phyloP scores from a whole-genome alignment of 2,113 vertebrate genomes.

The Albula goreensis region DNA sequence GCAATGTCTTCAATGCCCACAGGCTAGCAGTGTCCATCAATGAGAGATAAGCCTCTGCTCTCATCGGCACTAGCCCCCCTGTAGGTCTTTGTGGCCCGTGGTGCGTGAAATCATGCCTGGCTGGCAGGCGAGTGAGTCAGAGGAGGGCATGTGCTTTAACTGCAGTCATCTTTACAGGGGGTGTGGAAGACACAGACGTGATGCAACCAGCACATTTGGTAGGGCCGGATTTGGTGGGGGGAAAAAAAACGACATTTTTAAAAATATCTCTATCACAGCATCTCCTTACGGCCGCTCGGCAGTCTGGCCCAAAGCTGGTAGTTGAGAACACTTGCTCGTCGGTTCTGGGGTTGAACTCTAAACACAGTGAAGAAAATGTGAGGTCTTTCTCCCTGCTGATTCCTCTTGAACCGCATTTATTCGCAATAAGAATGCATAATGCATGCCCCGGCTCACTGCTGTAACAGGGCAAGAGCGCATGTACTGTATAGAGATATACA shows the following conservation, averaged over 20 bases:
- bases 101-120: too few relatives aligned
- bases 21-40: too few relatives aligned
- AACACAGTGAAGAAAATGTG: not conserved
- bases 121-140: not conserved
- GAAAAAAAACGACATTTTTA: too few relatives aligned
- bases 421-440: constrained; percentile 40
- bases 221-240: too few relatives aligned
- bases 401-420: constrained; percentile 30
- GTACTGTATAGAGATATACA: constrained; percentile 9
- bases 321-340: too few relatives aligned
- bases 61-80: too few relatives aligned
- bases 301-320: too few relatives aligned
- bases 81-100: too few relatives aligned
- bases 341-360: not conserved
- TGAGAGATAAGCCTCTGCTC: too few relatives aligned
- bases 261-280: not conserved
- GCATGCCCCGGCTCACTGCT: constrained; percentile 24
- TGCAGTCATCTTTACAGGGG: not conserved
- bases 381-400: not conserved
- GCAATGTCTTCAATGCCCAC: too few relatives aligned
- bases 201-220: not conserved
- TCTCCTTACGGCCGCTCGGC: too few relatives aligned
- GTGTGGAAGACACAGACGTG: not conserved
- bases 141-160: not conserved
- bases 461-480: constrained; percentile 19